Conservation (phyloP, 2,797 vertebrate genomes). For the Catostomus latipinnis region DNA sequence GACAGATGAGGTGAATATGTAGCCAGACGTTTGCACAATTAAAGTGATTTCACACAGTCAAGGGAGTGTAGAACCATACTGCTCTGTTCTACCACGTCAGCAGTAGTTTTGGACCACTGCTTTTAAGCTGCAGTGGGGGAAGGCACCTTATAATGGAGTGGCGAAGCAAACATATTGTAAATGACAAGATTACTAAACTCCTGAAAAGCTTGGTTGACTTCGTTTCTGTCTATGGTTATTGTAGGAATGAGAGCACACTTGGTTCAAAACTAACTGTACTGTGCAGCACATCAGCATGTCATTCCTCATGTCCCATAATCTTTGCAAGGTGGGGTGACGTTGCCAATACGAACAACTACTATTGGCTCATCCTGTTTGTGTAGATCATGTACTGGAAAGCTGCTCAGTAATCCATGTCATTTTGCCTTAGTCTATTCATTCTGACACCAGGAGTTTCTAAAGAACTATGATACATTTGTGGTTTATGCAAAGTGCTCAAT, state of each 20-base stretch:
- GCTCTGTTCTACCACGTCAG: background rate
- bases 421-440: constrained; percentile 45
- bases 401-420: constrained; percentile 40
- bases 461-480: constrained; percentile 26
- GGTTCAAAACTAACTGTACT: background rate
- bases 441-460: constrained; percentile 24
- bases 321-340: constrained; percentile 34
- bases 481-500: constrained; percentile 11
- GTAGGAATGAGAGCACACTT: background rate
- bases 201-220: background rate
- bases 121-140: background rate
- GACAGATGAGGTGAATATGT: no score
- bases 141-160: constrained; percentile 1
- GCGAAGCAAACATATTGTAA: constrained; percentile 27
- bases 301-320: constrained; percentile 42
- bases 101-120: background rate
- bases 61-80: no score
- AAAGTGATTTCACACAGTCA: no score
- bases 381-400: constrained; percentile 35
- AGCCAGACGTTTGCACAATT: no score
- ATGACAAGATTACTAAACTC: constrained; percentile 1
- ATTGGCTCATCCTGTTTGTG: constrained; percentile 34
- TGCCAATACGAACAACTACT: constrained; percentile 42
- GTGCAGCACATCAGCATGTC: constrained; percentile 23
- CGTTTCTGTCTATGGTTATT: background rate